Percentiles rank a stretch among this genome's conserved stretches.
Conservation (phyloP, 2,113 vertebrate genomes). For the Cynopterus brachyotis region DNA sequence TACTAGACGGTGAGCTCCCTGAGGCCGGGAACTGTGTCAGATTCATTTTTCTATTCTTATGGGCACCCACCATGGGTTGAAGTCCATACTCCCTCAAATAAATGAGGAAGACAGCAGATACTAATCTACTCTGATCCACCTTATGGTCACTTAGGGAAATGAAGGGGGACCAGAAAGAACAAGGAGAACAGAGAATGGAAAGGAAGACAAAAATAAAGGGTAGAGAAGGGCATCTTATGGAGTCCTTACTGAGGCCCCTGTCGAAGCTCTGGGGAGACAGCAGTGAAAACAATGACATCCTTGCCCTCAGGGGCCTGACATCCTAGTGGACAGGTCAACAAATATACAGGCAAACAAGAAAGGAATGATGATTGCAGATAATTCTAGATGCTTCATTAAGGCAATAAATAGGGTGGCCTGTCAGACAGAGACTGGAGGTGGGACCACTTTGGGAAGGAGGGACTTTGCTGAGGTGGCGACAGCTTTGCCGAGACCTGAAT, state of each 20-base stretch:
- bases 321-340: neutral
- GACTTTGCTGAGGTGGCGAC: neutral
- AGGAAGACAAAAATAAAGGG: neutral
- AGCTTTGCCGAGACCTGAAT: neutral
- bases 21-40: neutral
- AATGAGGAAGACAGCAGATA: neutral
- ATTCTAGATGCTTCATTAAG: neutral
- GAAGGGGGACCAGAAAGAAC: neutral
- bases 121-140: neutral
- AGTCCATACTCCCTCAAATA: neutral
- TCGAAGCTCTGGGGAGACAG: neutral
- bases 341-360: neutral
- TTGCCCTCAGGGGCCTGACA: neutral
- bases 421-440: too few species aligned
- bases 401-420: neutral
- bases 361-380: neutral
- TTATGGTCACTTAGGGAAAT: neutral
- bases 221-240: neutral
- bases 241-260: neutral
- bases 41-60: neutral
- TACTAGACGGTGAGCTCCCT: neutral
- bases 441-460: neutral
- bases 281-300: neutral
- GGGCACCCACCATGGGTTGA: accelerated
- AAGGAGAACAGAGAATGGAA: neutral